Percentiles rank a stretch among this genome's conserved stretches.
Evolutionary conservation across 2,113 vertebrate species (phyloP).

Genomic region (Oncorhynchus kisutch): DNA sequence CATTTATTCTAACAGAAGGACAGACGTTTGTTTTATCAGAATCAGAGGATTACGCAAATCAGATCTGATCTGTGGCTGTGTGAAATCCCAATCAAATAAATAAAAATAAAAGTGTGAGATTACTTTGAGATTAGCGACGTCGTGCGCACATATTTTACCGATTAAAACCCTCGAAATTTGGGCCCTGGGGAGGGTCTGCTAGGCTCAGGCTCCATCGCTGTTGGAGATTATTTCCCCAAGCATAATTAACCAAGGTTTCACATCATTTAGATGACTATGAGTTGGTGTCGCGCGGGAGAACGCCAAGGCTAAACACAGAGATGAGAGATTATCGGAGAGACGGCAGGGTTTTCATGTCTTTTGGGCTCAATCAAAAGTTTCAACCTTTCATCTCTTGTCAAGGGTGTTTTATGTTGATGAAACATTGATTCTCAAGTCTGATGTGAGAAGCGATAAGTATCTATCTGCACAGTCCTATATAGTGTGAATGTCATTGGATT

Average conservation of each 20-base stretch:
- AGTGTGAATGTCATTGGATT: neutral
- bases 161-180: conserved; percentile 66
- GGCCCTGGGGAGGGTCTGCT: conserved; percentile 49
- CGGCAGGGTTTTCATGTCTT: conserved; percentile 8
- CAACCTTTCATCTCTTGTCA: conserved; percentile 38
- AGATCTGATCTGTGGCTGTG: conserved; percentile 63
- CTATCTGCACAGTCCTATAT: no score
- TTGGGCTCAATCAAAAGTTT: no score
- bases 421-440: neutral
- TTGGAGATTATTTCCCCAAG: conserved; percentile 37
- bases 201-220: conserved; percentile 45
- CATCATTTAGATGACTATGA: conserved; percentile 2
- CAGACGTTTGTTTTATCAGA: conserved; percentile 60
- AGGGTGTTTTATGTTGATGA: conserved; percentile 7
- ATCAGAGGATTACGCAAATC: conserved; percentile 70
- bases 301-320: conserved; percentile 23
- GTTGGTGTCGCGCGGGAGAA: conserved; percentile 6
- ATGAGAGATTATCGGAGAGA: conserved; percentile 39
- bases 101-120: conserved; percentile 61
- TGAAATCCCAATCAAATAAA: conserved; percentile 68
- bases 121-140: conserved; percentile 71
- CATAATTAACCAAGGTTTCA: conserved; percentile 43
- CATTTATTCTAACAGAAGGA: conserved; percentile 44
- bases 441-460: no score
- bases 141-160: conserved; percentile 68